phyloP scores from a whole-genome alignment of 2,888 invertebrate genomes.

The Busseola fusca region DNA sequence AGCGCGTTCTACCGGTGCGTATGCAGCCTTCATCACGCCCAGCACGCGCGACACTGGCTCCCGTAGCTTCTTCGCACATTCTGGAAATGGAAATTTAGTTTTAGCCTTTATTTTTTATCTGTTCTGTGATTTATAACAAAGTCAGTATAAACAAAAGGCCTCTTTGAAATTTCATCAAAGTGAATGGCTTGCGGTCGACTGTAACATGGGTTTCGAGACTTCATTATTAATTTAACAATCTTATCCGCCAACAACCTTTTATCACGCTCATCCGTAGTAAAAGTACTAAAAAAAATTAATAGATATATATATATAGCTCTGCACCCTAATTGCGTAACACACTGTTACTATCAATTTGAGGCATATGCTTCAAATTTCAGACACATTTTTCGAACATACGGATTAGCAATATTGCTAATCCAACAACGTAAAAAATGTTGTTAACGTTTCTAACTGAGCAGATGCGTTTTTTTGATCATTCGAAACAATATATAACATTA shows the following conservation, averaged over 20 bases:
- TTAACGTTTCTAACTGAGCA: no score
- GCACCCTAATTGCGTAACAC: no score
- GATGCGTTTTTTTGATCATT: no score
- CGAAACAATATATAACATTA: no score
- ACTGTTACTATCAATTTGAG: no score
- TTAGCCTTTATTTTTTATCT: no score
- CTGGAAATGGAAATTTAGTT: slow-evolving; percentile 65
- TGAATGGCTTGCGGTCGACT: neutral
- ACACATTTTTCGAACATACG: no score
- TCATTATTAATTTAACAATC: neutral
- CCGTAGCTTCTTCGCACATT: slow-evolving; percentile 79
- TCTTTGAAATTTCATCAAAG: neutral
- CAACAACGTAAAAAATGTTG: no score
- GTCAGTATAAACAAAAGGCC: no score
- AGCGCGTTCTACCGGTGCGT: slow-evolving; percentile 90
- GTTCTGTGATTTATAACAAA: neutral
- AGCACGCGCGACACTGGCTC: slow-evolving; percentile 72
- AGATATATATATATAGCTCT: no score
- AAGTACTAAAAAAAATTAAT: neutral
- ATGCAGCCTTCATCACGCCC: slow-evolving; percentile 80
- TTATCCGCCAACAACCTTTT: neutral
- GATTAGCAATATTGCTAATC: no score
- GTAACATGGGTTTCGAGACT: neutral
- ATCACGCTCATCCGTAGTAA: neutral
- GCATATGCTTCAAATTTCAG: no score